phyloP scores from a whole-genome alignment of 2,888 invertebrate species.

The Spatulosminthurus flaviceps region DNA sequence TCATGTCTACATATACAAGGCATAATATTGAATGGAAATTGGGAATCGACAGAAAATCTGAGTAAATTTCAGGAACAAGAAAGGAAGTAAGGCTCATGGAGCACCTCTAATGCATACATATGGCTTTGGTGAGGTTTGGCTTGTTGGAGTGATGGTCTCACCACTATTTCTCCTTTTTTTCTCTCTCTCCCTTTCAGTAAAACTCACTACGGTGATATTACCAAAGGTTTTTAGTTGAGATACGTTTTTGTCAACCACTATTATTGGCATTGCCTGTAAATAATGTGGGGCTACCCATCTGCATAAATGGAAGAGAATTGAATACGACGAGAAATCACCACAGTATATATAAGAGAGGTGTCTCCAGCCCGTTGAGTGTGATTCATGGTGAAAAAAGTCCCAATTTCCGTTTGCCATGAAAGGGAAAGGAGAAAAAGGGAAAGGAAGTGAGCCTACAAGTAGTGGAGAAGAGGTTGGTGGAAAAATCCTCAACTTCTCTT shows the following conservation, averaged over 20 bases:
- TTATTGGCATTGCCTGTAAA: slow-evolving; percentile 18
- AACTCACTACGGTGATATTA: no score
- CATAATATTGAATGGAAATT: background rate
- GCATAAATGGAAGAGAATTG: slow-evolving; percentile 15
- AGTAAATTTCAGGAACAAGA: slow-evolving; percentile 9
- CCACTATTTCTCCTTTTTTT: background rate
- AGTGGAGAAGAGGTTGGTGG: background rate
- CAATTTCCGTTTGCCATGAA: slow-evolving; percentile 38
- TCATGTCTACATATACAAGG: background rate
- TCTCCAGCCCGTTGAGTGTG: slow-evolving; percentile 15
- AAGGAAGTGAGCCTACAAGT: background rate
- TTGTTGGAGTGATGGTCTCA: no score
- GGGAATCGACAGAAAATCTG: slow-evolving; percentile 5
- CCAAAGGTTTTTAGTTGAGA: slow-evolving; percentile 18
- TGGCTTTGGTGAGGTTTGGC: background rate
- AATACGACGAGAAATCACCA: slow-evolving; percentile 29
- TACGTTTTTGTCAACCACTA: slow-evolving; percentile 31
- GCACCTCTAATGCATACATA: slow-evolving; percentile 10
- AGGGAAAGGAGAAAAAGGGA: slow-evolving; percentile 27
- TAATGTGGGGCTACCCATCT: background rate
- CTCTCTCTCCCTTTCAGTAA: background rate
- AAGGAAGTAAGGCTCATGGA: slow-evolving; percentile 9
- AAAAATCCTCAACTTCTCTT: slow-evolving; percentile 28
- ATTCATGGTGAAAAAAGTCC: slow-evolving; percentile 42
- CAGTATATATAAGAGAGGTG: slow-evolving; percentile 16